Evolutionary conservation across 2,888 invertebrate genomes (phyloP).

Genomic region (Smittia aterrima): DNA sequence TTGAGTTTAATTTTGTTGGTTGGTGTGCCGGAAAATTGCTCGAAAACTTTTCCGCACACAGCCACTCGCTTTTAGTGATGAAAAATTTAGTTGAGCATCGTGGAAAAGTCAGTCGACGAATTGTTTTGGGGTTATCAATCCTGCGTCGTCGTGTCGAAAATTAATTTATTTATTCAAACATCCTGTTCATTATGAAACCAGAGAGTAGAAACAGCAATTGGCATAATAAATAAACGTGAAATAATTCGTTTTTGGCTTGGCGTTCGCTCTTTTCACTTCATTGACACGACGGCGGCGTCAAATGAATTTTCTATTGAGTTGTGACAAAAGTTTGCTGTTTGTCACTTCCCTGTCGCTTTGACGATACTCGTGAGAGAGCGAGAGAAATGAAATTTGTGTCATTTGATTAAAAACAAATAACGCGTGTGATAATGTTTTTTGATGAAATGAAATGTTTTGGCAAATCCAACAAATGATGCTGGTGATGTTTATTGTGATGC

Average conservation of each 20-base stretch:
- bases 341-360: not conserved
- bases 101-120: too few relatives aligned
- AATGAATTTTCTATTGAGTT: not conserved
- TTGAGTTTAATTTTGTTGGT: constrained; percentile 21
- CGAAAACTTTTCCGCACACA: not conserved
- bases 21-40: not conserved
- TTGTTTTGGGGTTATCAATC: too few relatives aligned
- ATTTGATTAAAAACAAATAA: not conserved
- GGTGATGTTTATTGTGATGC: constrained; percentile 8
- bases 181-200: constrained; percentile 29
- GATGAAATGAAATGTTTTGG: not conserved
- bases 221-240: constrained; percentile 25
- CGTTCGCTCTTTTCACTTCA: constrained; percentile 8
- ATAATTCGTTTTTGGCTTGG: constrained; percentile 4
- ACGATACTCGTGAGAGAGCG: not conserved
- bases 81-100: not conserved
- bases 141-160: not conserved
- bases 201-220: constrained; percentile 1
- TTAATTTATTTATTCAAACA: constrained; percentile 34
- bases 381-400: not conserved
- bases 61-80: not conserved
- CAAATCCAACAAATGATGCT: constrained; percentile 18
- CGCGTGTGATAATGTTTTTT: not conserved
- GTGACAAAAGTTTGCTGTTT: not conserved
- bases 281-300: not conserved